Percentiles rank a stretch among this genome's conserved stretches.
These are phyloP conservation scores for Catonia carolina DNA, from an alignment of 2,888 invertebrate genomes.

Conservation along the genomic window DNA sequence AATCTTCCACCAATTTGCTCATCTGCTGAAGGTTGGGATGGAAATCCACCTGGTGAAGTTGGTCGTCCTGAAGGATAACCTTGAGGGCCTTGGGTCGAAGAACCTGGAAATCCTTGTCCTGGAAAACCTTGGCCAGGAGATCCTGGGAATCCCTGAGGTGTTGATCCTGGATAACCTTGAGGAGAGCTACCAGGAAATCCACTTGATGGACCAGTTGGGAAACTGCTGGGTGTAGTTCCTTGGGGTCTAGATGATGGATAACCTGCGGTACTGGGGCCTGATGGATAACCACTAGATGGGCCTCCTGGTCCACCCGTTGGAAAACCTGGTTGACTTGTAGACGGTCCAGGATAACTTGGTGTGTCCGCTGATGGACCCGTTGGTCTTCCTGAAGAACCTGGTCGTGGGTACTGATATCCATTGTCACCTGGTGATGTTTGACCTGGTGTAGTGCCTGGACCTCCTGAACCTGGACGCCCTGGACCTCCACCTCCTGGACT, in stretches of 20 bases:
- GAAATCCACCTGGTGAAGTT: constrained; percentile 29
- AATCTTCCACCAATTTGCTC: constrained; percentile 19
- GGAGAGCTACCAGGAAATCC: constrained; percentile 32
- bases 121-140: no score
- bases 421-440: constrained; percentile 8
- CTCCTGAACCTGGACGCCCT: constrained; percentile 43
- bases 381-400: constrained; percentile 20
- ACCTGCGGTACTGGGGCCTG: background rate
- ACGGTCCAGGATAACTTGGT: constrained; percentile 7
- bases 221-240: constrained; percentile 18
- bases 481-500: constrained; percentile 20
- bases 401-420: constrained; percentile 9
- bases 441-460: constrained; percentile 18
- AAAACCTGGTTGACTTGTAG: constrained; percentile 10
- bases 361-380: constrained; percentile 7
- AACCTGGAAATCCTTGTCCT: constrained; percentile 1
- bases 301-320: constrained; percentile 34
- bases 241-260: constrained; percentile 10
- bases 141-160: constrained; percentile 23
- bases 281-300: constrained; percentile 17
- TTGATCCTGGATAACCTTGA: constrained; percentile 27
- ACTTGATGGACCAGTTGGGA: constrained; percentile 15
- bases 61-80: constrained; percentile 30
- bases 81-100: constrained; percentile 20
- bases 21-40: constrained; percentile 9